These are phyloP conservation scores for Salmo trutta DNA, from an alignment of 2,797 vertebrate species.

Conservation along the genomic window DNA sequence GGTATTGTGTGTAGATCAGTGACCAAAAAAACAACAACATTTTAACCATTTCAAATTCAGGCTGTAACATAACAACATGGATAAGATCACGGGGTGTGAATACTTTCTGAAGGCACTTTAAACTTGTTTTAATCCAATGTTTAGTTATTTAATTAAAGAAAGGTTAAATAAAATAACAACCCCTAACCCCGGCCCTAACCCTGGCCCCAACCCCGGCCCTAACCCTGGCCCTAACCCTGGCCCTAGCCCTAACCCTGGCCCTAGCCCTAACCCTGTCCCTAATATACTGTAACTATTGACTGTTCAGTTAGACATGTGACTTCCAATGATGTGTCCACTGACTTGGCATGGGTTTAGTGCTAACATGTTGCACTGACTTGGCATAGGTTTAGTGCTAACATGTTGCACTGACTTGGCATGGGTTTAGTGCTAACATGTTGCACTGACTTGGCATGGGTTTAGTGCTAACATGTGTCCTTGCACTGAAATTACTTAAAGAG, in stretches of 20 bases:
- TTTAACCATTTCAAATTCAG: no score
- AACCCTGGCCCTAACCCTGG: no score
- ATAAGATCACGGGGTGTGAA: no score
- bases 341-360: conserved; percentile 1
- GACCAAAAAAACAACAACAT: no score
- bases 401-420: conserved; percentile 10
- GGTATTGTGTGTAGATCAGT: no score
- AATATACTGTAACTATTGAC: conserved; percentile 21
- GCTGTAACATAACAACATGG: no score
- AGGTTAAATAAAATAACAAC: no score
- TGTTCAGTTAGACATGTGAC: conserved; percentile 35
- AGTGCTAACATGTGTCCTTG: conserved; percentile 15
- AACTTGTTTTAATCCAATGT: no score
- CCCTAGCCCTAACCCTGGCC: background rate
- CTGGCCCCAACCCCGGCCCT: no score
- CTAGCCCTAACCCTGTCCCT: background rate
- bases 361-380: conserved; percentile 15
- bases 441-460: background rate
- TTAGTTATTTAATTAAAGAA: no score
- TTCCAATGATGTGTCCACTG: conserved; percentile 2
- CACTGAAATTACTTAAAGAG: conserved; percentile 17
- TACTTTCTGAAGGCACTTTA: no score
- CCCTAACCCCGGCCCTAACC: no score
- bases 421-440: conserved; percentile 13
- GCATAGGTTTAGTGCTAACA: conserved; percentile 7